Percentiles rank a stretch among this genome's conserved stretches.
Evolutionary conservation across 2,888 invertebrate genomes (phyloP).

Genomic region (Eumerus sabulonum): DNA sequence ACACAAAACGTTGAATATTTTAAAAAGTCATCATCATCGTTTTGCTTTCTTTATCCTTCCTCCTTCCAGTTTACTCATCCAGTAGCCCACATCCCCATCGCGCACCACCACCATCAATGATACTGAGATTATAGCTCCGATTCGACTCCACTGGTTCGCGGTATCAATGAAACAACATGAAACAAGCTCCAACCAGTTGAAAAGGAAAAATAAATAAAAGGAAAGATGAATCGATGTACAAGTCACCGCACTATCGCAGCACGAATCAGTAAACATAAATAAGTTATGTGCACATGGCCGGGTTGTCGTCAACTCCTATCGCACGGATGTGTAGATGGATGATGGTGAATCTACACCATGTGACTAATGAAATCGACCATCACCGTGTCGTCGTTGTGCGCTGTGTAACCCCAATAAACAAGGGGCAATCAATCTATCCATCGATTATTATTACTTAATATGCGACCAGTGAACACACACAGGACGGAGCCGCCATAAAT

Average conservation of each 20-base stretch:
- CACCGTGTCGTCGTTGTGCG: conserved; percentile 16
- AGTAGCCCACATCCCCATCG: conserved; percentile 14
- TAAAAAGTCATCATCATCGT: conserved; percentile 28
- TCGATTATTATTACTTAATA: conserved; percentile 64
- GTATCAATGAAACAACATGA: conserved; percentile 39
- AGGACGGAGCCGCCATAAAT: conserved; percentile 26
- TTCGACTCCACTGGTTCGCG: neutral
- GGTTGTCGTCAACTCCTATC: neutral
- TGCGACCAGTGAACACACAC: conserved; percentile 28
- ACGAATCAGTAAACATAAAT: conserved; percentile 57
- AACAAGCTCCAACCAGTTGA: conserved; percentile 32
- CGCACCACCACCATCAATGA: neutral
- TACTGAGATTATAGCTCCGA: conserved; percentile 18
- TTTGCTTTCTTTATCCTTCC: too few relatives aligned
- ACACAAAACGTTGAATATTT: conserved; percentile 19
- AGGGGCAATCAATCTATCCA: conserved; percentile 59
- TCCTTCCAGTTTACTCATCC: too few relatives aligned
- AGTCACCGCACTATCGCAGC: conserved; percentile 59
- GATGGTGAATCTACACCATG: neutral
- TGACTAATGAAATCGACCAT: conserved; percentile 25
- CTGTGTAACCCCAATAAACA: conserved; percentile 34
- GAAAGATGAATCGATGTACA: conserved; percentile 46
- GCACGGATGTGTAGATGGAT: too few relatives aligned
- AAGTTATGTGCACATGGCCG: conserved; percentile 34
- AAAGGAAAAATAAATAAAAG: conserved; percentile 15